Evolutionary conservation across 2,113 vertebrate species (phyloP), one percentile per base, ranked within the genome.

Genomic region (Lanius ludovicianus): DNA sequence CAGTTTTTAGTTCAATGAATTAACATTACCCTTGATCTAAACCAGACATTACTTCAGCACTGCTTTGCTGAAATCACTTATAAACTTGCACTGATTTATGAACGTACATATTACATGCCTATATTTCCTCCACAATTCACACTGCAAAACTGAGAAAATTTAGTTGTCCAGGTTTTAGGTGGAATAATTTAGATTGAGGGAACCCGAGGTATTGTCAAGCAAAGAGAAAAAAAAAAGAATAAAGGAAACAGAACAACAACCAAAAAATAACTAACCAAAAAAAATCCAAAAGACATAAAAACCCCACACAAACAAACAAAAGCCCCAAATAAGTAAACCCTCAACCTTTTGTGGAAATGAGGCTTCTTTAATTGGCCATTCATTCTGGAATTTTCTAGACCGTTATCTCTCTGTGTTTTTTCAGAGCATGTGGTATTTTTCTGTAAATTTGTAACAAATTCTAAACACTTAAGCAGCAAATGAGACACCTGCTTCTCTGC

Each of bases 191-290:
- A 37, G 10, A 16, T 2, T 6, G 3, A 56, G 6, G n/a, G 57
- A 68, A 52, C 1, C 6, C 87, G 18, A 7, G 7, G 1, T 1
- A 56, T 14, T 0, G 1, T 59, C 49, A 18, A 17, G 3, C 1
- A 60, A 56, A 64, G 39, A 33, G 0, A 10, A 50, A n/a, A 15
- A 22, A 44, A 42, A n/a, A 17, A n/a, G 35, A 18, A 13, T 4
- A 28, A 84, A 41, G 2, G 5, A 30, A 20, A 37, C 5, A 67
- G 13, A 75, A 18, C 2, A 73, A 37, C 22, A 50, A 59, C 9
- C 0, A 0, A 47, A 30, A 35, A 80, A 24, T 4, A 53, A 23
- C 3, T 15, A 49, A 41, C 6, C 2, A 41, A 30, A 28, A 70
- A 14, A 55, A 2, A 18, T 35, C 30, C 20, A 28, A 65, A 64